A percentile compares a stretch with the other conserved stretches of the same genome.
Evolutionary conservation across 2,113 vertebrate species (phyloP).

Genomic region (Charadrius vociferus): DNA sequence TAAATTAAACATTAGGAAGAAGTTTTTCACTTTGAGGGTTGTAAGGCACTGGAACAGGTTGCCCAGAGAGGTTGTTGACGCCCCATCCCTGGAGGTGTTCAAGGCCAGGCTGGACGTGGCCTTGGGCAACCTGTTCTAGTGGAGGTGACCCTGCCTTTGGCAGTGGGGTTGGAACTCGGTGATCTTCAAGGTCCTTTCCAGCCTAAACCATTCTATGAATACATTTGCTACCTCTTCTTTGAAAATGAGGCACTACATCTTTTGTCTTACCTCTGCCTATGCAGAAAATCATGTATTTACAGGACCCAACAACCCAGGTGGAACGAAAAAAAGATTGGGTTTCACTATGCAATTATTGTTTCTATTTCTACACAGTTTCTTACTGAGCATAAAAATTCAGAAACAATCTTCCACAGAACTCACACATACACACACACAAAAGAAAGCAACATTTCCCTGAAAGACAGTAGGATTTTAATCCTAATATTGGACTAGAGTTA

Average conservation of each 20-base stretch:
- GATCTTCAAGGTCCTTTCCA: no score
- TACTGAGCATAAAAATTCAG: background rate
- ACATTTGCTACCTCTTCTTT: rapidly evolving
- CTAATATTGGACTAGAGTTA: background rate
- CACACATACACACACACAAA: rapidly evolving
- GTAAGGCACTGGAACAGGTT: no score
- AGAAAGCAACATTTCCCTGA: background rate
- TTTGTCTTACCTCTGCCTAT: background rate
- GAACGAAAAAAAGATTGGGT: background rate
- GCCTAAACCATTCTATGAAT: no score
- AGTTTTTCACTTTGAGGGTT: no score
- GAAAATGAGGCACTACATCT: background rate
- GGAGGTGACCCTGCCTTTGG: no score
- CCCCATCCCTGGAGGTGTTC: no score
- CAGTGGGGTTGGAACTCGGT: no score
- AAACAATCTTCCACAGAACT: background rate
- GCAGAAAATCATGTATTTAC: background rate
- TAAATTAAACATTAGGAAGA: no score
- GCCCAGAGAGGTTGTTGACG: no score
- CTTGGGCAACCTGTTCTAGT: no score
- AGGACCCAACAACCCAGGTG: rapidly evolving
- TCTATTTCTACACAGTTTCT: background rate
- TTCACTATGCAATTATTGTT: background rate
- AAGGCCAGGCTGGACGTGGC: no score
- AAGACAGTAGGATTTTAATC: background rate